Evolutionary conservation across 2,888 invertebrate species (phyloP).

Genomic region (Drosophila putrida): DNA sequence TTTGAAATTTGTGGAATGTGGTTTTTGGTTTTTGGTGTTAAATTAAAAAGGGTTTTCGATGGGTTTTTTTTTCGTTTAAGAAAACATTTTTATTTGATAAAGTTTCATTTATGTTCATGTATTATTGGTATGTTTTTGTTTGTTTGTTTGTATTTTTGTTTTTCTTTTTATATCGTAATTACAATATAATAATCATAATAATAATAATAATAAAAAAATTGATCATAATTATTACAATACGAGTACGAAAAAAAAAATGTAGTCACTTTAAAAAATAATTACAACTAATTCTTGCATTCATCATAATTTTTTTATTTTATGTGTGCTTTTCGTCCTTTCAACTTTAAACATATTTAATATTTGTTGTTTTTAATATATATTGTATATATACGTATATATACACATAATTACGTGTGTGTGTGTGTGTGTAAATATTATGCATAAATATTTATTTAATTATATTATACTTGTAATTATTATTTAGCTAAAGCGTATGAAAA

Average conservation of each 20-base stretch:
- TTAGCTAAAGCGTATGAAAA: conserved; percentile 84
- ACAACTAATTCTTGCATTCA: conserved; percentile 69
- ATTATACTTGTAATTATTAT: conserved; percentile 60
- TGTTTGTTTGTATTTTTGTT: conserved; percentile 41
- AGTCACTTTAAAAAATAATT: conserved; percentile 57
- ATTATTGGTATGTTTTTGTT: conserved; percentile 76
- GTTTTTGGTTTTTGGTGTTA: conserved; percentile 27
- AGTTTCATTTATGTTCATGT: conserved; percentile 75
- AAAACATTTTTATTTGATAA: conserved; percentile 80
- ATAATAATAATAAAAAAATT: conserved; percentile 61
- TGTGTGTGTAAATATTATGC: conserved; percentile 44
- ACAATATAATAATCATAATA: conserved; percentile 60
- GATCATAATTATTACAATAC: conserved; percentile 61
- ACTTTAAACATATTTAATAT: conserved; percentile 58
- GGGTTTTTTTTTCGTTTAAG: conserved; percentile 74
- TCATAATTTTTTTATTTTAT: conserved; percentile 32
- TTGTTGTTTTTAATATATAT: conserved; percentile 24
- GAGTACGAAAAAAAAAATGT: conserved; percentile 55
- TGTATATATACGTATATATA: conserved; percentile 30
- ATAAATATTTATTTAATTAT: conserved; percentile 67
- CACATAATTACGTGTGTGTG: conserved; percentile 30
- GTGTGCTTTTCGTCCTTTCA: conserved; percentile 25
- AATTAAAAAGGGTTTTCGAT: conserved; percentile 71
- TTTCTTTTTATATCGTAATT: conserved; percentile 45
- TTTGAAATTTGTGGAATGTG: not conserved